Base-by-base conservation (phyloP, 1,140 invertebrate species). In the Drosophila suzukii region DNA sequence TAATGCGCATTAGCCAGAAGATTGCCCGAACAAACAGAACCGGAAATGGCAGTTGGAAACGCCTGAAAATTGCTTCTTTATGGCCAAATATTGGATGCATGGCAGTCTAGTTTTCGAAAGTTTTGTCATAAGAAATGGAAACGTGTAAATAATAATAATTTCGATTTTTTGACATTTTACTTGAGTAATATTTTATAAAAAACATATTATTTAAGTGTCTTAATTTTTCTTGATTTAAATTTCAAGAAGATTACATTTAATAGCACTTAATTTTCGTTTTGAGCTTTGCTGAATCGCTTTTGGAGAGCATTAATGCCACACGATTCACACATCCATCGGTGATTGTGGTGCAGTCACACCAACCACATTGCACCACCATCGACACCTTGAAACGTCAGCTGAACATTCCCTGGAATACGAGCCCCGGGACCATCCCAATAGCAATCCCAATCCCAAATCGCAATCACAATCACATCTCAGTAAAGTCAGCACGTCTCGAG, bases 1-100 rank as follows among this genome's bases (percentile, higher is more conserved):
- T 88, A 86, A 86, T 88, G 76, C 72, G 84, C 81, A 78, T 85
- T 85, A 86, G 81, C 74, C 78, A 73, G 75, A 83, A 88, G 86
- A 88, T 88, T 58, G 57, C 61, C 71, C 65, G 55, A 63, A 61
- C 78, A 75, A 78, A 82, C 70, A 78, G 62, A 76, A 59, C 53
- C 44, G 66, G 56, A 49, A 63, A 41, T 63, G 61, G 44, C 68
- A 77, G 46, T 38, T 71, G 61, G 30, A 74, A 73, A 55, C 17
- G 30, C 12, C 17, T 4, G 15, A 20, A 76, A 76, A 55, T 66
- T 56, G 61, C 15, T 67, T 54, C 51, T 36, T 57, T 51, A 30
- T 65, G 46, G 36, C 20, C 46, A 53, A 51, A 75, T 58, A 47
- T 53, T 53, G 41, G 34, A 27, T 27, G 4, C 27, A 34, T 44